Base-by-base conservation (phyloP, 2,888 invertebrate genomes). In the Drosophila differens region DNA sequence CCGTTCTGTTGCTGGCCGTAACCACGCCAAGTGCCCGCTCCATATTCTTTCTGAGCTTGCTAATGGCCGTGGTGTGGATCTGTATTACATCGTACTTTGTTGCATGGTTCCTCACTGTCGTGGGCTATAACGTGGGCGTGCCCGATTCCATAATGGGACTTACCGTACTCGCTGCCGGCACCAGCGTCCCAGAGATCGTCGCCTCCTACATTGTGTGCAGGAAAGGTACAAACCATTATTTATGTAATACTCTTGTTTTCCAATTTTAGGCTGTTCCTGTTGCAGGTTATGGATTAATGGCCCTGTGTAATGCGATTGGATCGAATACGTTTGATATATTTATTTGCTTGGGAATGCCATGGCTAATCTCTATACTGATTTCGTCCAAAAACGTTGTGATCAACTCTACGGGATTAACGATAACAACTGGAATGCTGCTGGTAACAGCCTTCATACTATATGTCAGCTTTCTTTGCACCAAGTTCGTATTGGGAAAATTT, bases 141-240 rank as follows among this genome's bases (percentile, higher is more conserved):
- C 98, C 98, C 0, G 98, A 98, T 93, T 97, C 97, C 0, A 97
- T 98, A 3, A 98, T 98, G 97, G 98, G 98, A 1, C 96, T 98
- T 14, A 98, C 98, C 1, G 96, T 98, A 91, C 94, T 98, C 51
- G 98, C 98, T 1, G 97, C 97, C 4, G 98, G 98, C 44, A 98
- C 97, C 1, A 97, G 97, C 79, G 96, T 98, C 0, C 98, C 98
- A 0, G 98, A 98, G 94, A 97, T 97, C 0, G 97, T 98, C 1
- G 97, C 98, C 9, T 98, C 98, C 93, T 96, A 97, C 4, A 97
- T 98, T 85, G 98, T 98, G 0, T 96, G 97, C 10, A 96, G 97
- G 92, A 97, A 97, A 95, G 98, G 98, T 97, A 25, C 44, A 55
- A 39, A 10, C 28, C 7, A 16, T 7, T 49, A 9, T 52, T 33